Conservation (phyloP, 2,888 invertebrate species). For the Falcaria lacertinaria region DNA sequence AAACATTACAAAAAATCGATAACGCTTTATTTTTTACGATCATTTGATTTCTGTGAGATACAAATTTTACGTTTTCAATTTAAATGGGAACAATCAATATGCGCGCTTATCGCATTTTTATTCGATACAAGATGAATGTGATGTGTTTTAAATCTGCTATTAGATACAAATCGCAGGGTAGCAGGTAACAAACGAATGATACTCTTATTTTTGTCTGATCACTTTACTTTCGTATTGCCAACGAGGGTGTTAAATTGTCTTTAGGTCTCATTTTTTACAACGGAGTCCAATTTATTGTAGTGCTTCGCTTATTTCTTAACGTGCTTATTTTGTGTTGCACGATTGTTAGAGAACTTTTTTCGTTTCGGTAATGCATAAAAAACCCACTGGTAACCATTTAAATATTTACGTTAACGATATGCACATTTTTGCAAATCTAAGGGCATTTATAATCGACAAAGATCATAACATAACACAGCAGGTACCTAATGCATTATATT, state of each 20-base stretch:
- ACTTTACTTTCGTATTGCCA: constrained; percentile 25
- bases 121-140: constrained; percentile 57
- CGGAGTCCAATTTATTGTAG: constrained; percentile 10
- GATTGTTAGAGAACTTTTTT: too few species aligned
- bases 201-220: constrained; percentile 35
- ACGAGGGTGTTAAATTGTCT: constrained; percentile 27
- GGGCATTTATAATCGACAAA: too few species aligned
- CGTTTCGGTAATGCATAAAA: too few species aligned
- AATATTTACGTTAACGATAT: too few species aligned
- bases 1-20: constrained; percentile 4
- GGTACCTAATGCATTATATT: too few species aligned
- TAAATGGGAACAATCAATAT: constrained; percentile 70
- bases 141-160: constrained; percentile 65
- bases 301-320: background rate
- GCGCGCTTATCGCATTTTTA: constrained; percentile 63
- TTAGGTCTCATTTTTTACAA: constrained; percentile 22
- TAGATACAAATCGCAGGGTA: constrained; percentile 51
- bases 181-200: constrained; percentile 46
- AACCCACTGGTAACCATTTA: too few species aligned
- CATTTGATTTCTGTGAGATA: constrained; percentile 53
- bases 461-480: too few species aligned
- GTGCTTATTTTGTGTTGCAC: background rate
- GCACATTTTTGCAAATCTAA: too few species aligned
- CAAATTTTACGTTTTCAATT: constrained; percentile 62
- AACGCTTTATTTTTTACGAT: constrained; percentile 44